Percentiles rank a stretch among this genome's conserved stretches.
phyloP scores from a whole-genome alignment of 2,888 invertebrate species.

The Chorisops tibialis region DNA sequence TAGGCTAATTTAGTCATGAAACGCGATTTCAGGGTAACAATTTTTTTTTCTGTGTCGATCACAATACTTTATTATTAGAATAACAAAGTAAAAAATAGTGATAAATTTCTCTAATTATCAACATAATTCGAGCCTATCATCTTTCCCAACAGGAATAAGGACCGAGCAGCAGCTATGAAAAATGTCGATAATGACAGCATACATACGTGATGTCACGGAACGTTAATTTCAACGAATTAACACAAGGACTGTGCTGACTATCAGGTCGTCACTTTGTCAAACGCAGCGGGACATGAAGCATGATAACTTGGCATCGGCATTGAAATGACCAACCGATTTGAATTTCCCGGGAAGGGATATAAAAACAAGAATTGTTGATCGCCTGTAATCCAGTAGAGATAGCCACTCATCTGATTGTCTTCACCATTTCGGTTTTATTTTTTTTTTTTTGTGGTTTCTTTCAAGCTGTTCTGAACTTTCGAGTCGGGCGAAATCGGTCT shows the following conservation, averaged over 20 bases:
- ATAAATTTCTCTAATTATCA: slow-evolving; percentile 8
- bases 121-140: background rate
- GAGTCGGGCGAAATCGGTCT: slow-evolving; percentile 9
- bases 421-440: no score
- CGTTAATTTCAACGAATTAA: slow-evolving; percentile 39
- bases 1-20: no score
- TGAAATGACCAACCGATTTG: slow-evolving; percentile 8
- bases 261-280: slow-evolving; percentile 41
- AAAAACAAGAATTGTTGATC: background rate
- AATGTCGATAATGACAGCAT: slow-evolving; percentile 27
- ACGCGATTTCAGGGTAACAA: no score
- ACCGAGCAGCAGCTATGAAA: slow-evolving; percentile 20
- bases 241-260: slow-evolving; percentile 28
- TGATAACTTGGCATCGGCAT: slow-evolving; percentile 8
- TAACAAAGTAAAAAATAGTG: slow-evolving; percentile 16
- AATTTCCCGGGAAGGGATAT: background rate
- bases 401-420: no score
- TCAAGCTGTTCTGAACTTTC: slow-evolving; percentile 2
- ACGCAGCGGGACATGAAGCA: slow-evolving; percentile 37
- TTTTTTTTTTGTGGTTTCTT: no score
- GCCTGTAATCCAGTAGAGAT: background rate
- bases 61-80: no score
- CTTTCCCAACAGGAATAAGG: background rate
- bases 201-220: slow-evolving; percentile 33
- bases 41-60: no score